Evolutionary conservation across 2,113 vertebrate species (phyloP).

Genomic region (Centropus bengalensis): DNA sequence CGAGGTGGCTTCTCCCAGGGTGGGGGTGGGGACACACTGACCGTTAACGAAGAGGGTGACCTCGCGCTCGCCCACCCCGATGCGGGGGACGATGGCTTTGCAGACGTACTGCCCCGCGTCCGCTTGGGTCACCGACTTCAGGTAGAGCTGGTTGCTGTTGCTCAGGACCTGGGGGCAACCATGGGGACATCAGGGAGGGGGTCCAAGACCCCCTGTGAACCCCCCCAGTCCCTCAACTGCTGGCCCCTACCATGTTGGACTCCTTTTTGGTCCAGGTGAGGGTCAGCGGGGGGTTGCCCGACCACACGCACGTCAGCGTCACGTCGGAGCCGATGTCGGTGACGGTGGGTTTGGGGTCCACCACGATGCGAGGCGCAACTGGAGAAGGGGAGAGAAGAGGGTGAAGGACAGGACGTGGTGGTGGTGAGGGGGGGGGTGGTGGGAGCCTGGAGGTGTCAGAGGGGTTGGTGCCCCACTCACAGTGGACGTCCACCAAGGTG

Average conservation of each 20-base stretch:
- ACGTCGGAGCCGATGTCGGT: conserved; percentile 93
- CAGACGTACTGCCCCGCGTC: conserved; percentile 94
- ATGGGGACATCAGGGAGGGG: fast-evolving
- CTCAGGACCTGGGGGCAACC: conserved; percentile 85
- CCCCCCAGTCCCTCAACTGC: fast-evolving
- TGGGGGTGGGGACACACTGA: conserved; percentile 9
- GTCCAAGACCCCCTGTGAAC: fast-evolving
- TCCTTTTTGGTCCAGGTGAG: conserved; percentile 98
- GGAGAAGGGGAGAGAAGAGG: conserved; percentile 28
- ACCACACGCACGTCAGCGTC: conserved; percentile 93
- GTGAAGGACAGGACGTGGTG: neutral
- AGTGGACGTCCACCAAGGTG: conserved; percentile 95
- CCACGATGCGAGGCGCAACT: conserved; percentile 93
- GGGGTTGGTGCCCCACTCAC: conserved; percentile 69
- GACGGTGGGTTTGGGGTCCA: conserved; percentile 88
- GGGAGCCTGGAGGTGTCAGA: too few relatives aligned
- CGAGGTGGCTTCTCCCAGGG: neutral
- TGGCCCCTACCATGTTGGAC: conserved; percentile 87
- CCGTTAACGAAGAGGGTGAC: conserved; percentile 92
- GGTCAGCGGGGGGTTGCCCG: conserved; percentile 92
- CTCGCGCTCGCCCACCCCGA: conserved; percentile 92
- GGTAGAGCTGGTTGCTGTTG: conserved; percentile 93
- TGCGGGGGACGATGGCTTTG: conserved; percentile 95
- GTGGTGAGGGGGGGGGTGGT: too few relatives aligned
- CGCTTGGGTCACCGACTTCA: conserved; percentile 90